Conservation (phyloP, 2,113 vertebrate genomes). For the Procavia capensis region DNA sequence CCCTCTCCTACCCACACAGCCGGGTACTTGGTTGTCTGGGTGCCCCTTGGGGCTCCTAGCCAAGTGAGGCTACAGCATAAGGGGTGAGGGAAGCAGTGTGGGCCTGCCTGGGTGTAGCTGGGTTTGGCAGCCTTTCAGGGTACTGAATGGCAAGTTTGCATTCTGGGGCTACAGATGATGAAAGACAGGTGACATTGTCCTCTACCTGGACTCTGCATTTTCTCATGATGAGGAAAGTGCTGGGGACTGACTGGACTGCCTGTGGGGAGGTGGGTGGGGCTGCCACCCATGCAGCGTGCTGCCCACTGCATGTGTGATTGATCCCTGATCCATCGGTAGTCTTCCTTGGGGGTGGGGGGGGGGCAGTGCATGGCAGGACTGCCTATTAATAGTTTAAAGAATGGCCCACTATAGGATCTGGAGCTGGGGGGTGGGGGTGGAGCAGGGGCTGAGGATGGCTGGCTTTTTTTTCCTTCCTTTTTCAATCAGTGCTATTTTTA, state of each 20-base stretch:
- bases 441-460: neutral
- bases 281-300: neutral
- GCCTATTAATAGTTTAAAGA: conserved; percentile 76
- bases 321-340: neutral
- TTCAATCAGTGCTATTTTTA: conserved; percentile 72
- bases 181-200: neutral
- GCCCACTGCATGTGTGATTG: neutral
- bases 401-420: conserved; percentile 56
- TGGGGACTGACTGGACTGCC: too few species aligned
- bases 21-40: neutral
- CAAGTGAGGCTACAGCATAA: neutral
- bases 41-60: neutral
- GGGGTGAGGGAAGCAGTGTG: fast-evolving
- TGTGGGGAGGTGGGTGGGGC: neutral
- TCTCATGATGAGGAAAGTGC: neutral
- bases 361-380: neutral
- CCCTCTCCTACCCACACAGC: too few species aligned
- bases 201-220: fast-evolving
- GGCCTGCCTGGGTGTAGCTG: too few species aligned
- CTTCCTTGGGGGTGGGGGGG: neutral
- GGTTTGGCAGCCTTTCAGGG: neutral
- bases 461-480: neutral
- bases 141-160: neutral
- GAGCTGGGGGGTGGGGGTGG: neutral
- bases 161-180: neutral